These are phyloP conservation scores for Callimorpha dominula DNA, from an alignment of 2,888 invertebrate species.

Conservation along the genomic window DNA sequence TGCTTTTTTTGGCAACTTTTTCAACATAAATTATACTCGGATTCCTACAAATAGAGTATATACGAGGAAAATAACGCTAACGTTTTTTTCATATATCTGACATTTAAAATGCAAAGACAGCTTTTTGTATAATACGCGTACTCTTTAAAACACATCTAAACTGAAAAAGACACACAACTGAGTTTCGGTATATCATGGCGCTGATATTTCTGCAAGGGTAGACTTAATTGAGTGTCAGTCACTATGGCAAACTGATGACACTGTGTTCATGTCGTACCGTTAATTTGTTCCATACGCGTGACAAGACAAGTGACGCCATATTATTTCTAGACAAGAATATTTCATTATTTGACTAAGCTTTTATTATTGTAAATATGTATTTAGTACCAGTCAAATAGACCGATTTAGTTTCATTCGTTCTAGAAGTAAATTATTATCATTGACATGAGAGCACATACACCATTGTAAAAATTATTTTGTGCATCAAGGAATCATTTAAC, in stretches of 20 bases:
- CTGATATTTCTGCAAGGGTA: constrained; percentile 21
- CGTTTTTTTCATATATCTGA: background rate
- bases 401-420: background rate
- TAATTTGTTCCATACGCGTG: constrained; percentile 22
- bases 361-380: background rate
- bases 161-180: constrained; percentile 2
- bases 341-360: background rate
- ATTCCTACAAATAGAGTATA: too few species aligned
- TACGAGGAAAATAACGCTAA: background rate
- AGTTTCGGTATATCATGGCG: constrained; percentile 9
- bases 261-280: constrained; percentile 17
- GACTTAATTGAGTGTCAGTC: constrained; percentile 28
- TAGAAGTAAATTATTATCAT: background rate
- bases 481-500: too few species aligned
- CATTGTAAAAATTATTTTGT: too few species aligned
- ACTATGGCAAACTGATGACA: constrained; percentile 19
- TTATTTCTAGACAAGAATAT: constrained; percentile 13
- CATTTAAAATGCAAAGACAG: background rate
- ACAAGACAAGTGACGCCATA: constrained; percentile 18
- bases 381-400: background rate
- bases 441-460: background rate
- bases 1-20: too few species aligned
- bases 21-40: too few species aligned
- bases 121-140: background rate
- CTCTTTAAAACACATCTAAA: background rate